These are phyloP conservation scores for Apodemus agrarius DNA, from an alignment of 2,797 vertebrate genomes.

Conservation along the genomic window DNA sequence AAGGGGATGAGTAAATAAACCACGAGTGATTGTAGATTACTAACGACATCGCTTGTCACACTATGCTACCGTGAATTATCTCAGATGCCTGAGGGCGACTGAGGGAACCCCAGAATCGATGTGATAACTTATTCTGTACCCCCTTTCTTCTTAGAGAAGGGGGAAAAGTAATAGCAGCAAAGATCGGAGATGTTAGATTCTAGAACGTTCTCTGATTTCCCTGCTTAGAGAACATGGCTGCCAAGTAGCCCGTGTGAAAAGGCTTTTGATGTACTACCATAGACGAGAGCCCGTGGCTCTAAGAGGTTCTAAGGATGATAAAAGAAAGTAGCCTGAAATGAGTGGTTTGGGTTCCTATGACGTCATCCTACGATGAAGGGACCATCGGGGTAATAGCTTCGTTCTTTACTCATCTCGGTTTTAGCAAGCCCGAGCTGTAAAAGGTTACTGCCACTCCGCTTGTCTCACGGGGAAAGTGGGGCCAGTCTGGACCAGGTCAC, in stretches of 20 bases:
- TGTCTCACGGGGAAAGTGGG: slow-evolving; percentile 41
- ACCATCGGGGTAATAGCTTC: background rate
- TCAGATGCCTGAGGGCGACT: slow-evolving; percentile 14
- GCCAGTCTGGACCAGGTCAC: background rate
- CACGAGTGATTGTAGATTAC: background rate
- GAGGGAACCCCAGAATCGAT: slow-evolving; percentile 18
- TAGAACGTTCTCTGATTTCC: slow-evolving; percentile 8
- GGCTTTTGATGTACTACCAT: background rate
- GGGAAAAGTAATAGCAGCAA: background rate
- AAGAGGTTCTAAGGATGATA: slow-evolving; percentile 5
- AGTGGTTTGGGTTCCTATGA: background rate
- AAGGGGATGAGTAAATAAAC: slow-evolving; percentile 40
- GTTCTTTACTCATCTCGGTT: slow-evolving; percentile 7
- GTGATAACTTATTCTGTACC: background rate
- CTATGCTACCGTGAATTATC: slow-evolving; percentile 7
- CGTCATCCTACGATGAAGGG: background rate
- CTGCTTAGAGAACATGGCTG: background rate
- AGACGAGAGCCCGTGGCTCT: background rate
- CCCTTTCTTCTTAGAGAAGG: slow-evolving; percentile 39
- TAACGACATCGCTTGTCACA: background rate
- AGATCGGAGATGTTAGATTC: background rate
- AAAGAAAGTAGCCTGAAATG: background rate
- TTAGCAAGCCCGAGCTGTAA: background rate
- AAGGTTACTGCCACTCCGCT: background rate
- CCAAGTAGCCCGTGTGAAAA: background rate